These are phyloP conservation scores for Centropus bengalensis DNA, from an alignment of 2,113 vertebrate genomes.

Conservation along the genomic window DNA sequence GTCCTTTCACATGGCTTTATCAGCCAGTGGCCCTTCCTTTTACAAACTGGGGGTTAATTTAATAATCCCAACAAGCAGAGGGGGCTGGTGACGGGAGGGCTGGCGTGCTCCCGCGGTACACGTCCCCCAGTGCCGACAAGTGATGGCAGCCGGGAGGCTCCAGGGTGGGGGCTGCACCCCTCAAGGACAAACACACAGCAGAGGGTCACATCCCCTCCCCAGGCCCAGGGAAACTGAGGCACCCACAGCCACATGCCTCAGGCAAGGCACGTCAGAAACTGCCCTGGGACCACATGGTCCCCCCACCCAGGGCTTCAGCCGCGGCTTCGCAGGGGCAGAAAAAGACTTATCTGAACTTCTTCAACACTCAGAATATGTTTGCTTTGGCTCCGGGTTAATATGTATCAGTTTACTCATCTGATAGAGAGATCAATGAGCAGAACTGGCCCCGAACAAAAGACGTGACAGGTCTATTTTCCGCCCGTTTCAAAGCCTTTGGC, in stretches of 20 bases:
- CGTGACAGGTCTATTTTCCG: neutral
- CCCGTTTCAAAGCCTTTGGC: neutral
- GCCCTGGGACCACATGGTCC: neutral
- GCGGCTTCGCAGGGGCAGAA: neutral
- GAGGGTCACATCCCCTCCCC: too few relatives aligned
- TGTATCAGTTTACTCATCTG: neutral
- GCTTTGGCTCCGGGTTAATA: slow-evolving; percentile 13
- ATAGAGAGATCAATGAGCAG: slow-evolving; percentile 32
- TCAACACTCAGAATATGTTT: neutral
- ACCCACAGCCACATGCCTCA: fast-evolving
- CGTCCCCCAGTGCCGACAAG: neutral
- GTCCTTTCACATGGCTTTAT: neutral
- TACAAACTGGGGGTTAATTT: neutral
- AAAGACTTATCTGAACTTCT: neutral
- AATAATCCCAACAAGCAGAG: neutral
- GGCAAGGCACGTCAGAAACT: fast-evolving
- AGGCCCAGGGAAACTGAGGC: neutral
- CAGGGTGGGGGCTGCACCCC: neutral
- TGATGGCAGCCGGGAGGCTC: fast-evolving
- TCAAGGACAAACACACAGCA: fast-evolving
- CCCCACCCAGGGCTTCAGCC: neutral
- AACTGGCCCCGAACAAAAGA: neutral
- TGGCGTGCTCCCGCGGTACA: neutral
- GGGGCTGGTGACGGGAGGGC: neutral
- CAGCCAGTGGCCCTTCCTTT: neutral